Conservation (phyloP, 2,113 vertebrate species). For the Marmota monax region DNA sequence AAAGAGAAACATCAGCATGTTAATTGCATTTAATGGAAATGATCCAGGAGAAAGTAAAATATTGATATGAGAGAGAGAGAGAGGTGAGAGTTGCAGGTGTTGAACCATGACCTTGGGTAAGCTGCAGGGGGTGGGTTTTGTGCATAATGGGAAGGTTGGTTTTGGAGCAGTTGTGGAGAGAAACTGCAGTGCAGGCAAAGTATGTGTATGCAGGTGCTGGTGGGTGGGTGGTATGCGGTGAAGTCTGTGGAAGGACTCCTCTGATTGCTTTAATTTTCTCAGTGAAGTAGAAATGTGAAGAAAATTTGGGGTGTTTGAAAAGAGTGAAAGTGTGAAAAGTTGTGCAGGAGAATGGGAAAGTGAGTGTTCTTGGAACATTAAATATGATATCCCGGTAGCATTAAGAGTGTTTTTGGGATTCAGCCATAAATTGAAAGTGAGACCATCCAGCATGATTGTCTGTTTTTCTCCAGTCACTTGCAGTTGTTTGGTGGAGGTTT, state of each 20-base stretch:
- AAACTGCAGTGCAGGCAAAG: background rate
- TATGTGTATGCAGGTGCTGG: background rate
- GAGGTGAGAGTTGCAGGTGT: background rate
- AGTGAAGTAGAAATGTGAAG: background rate
- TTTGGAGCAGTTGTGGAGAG: background rate
- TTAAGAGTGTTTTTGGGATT: background rate
- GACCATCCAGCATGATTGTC: background rate
- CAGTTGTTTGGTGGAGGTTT: background rate
- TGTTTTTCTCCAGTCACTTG: background rate
- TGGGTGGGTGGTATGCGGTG: background rate
- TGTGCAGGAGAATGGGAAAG: background rate
- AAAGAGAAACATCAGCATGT: too few relatives aligned
- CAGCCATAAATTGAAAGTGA: background rate
- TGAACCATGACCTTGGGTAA: background rate
- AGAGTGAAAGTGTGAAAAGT: background rate
- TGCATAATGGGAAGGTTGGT: background rate
- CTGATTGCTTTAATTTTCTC: slow-evolving; percentile 1
- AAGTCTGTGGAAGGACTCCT: background rate
- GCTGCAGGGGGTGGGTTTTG: background rate
- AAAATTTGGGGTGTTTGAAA: background rate
- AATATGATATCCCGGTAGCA: background rate
- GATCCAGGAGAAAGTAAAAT: background rate
- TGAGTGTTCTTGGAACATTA: background rate
- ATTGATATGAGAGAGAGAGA: too few relatives aligned
- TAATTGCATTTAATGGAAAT: background rate